A percentile compares a stretch with the other conserved stretches of the same genome.
Evolutionary conservation across 2,797 vertebrate genomes (phyloP).

Genomic region (Paratrypauchen microcephalus): DNA sequence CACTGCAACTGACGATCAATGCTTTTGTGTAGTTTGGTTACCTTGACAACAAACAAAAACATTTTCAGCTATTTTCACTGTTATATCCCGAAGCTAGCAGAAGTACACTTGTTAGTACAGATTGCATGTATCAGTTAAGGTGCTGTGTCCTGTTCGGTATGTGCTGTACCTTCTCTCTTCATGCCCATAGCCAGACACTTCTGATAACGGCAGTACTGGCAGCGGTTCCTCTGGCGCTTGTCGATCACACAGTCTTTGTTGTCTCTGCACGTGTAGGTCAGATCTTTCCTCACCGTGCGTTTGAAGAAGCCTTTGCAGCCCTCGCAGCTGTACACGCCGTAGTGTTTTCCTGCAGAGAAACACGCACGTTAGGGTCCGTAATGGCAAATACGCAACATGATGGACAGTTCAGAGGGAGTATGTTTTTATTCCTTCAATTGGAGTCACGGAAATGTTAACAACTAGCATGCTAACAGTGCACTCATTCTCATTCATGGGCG

Average conservation of each 20-base stretch:
- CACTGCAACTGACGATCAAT: too few species aligned
- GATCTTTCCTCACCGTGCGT: constrained; percentile 90
- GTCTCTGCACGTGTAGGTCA: constrained; percentile 91
- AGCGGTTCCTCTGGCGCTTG: constrained; percentile 90
- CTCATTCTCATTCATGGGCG: too few species aligned
- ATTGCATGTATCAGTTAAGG: constrained; percentile 29
- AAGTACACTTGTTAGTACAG: constrained; percentile 20
- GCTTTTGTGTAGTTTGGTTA: neutral
- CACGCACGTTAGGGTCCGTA: neutral
- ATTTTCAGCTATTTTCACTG: too few species aligned
- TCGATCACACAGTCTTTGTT: constrained; percentile 91
- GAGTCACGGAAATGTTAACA: too few species aligned
- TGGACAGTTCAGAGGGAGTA: too few species aligned
- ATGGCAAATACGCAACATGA: too few species aligned
- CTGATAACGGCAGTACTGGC: constrained; percentile 85
- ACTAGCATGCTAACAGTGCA: too few species aligned
- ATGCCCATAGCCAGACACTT: constrained; percentile 89
- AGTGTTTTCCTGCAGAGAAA: constrained; percentile 85
- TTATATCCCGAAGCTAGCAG: neutral
- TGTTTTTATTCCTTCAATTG: too few species aligned
- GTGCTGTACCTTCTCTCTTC: constrained; percentile 87
- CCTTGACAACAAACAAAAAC: neutral
- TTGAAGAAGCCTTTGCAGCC: constrained; percentile 96
- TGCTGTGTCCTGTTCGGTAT: constrained; percentile 79
- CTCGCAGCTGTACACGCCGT: constrained; percentile 93